Base-by-base conservation (phyloP, 2,888 invertebrate genomes). In the Nomada fabriciana region DNA sequence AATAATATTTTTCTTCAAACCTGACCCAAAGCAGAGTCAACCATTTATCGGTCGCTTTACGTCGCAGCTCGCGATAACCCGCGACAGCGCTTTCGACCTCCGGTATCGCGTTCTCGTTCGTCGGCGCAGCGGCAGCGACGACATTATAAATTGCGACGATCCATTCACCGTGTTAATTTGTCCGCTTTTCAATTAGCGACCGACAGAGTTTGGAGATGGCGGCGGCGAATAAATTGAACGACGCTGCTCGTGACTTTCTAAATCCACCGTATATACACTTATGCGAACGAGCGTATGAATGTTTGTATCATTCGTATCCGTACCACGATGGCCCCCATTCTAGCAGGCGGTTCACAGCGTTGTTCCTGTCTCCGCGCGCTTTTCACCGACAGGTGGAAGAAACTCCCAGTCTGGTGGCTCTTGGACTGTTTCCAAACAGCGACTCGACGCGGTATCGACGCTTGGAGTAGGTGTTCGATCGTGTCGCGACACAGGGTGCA, bases 151-250 rank as follows among this genome's bases (percentile, higher is more conserved):
- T 91, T 86, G 79, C 85, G 61, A 76, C 80, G 80, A 81, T 83
- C 86, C 86, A 86, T 87, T 89, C 84, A 69, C 86, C 79, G 78
- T 81, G 88, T 89, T 91, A 90, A 90, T 91, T 89, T 85, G 84
- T 90, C 87, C 84, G 83, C 87, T 88, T 90, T 91, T 90, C 89
- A 91, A 91, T 91, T 89, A 90, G 90, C 87, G 86, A 67, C 76
- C 70, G 74, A 87, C 85, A 83, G 74, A 87, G 87, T 86, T 84
- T 69, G 83, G 81, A 78, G 57, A 69, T 70, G 69, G 69, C 43
- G 70, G 67, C 75, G 74, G 67, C 71, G 80, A 88, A 88, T 88
- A 87, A 88, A 88, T 88, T 65, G 86, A 86, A 63, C 76, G 79
- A 60, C 76, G 77, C 55, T 68, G 75, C 79, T 86, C 82, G 85